Conservation (phyloP, 2,113 vertebrate genomes). For the Alouatta palliata region DNA sequence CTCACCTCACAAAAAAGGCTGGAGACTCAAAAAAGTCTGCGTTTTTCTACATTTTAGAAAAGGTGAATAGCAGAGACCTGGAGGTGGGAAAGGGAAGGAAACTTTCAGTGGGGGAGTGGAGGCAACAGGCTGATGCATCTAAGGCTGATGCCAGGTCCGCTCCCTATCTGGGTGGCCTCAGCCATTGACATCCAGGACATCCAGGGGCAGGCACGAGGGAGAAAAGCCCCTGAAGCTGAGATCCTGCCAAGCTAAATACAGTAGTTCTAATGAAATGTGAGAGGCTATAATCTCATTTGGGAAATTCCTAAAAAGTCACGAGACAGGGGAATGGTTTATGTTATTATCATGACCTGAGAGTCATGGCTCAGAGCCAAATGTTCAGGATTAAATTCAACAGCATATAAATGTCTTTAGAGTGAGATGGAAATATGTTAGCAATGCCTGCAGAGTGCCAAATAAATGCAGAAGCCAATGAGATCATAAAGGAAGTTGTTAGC, state of each 20-base stretch:
- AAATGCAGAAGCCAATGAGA: not conserved
- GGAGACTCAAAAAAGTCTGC: not conserved
- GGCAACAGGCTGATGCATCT: fast-evolving
- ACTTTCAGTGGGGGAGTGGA: not conserved
- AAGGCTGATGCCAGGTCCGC: not conserved
- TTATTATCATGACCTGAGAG: not conserved
- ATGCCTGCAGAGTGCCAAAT: not conserved
- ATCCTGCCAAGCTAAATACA: not conserved
- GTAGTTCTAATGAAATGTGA: not conserved
- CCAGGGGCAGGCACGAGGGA: fast-evolving
- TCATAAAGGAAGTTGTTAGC: not conserved
- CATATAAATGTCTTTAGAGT: not conserved
- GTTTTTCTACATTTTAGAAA: not conserved
- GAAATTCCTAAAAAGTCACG: not conserved
- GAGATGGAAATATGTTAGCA: not conserved
- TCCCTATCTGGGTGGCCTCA: not conserved
- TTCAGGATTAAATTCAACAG: not conserved
- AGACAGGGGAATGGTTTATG: not conserved
- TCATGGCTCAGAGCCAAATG: not conserved
- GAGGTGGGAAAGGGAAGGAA: not conserved
- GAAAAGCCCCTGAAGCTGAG: too few relatives aligned
- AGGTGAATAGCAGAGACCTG: not conserved
- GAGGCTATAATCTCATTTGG: not conserved
- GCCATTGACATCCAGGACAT: not conserved
- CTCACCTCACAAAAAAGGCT: not conserved